phyloP scores from a whole-genome alignment of 2,113 vertebrate genomes.

The Lagopus leucura region DNA sequence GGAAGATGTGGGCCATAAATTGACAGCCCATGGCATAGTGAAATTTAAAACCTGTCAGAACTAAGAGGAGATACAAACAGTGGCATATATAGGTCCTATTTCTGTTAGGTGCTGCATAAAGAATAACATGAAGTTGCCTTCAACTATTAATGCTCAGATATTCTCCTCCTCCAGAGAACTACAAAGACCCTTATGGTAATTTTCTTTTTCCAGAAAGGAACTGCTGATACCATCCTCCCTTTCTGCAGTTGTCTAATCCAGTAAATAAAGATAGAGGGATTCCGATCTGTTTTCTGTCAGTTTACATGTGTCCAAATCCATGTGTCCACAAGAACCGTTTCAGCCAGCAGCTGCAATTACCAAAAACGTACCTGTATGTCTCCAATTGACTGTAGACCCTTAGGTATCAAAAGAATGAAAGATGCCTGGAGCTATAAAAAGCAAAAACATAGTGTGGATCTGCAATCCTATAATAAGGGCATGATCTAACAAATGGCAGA shows the following conservation, averaged over 20 bases:
- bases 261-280: neutral
- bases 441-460: neutral
- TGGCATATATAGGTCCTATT: neutral
- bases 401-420: neutral
- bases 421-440: neutral
- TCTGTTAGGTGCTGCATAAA: neutral
- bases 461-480: neutral
- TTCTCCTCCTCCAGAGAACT: neutral
- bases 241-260: neutral
- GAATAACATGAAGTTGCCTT: fast-evolving
- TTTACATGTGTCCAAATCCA: neutral
- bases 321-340: neutral
- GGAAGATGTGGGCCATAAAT: neutral
- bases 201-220: neutral
- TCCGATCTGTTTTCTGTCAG: neutral
- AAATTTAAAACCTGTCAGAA: neutral
- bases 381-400: neutral
- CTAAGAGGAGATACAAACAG: neutral
- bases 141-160: fast-evolving
- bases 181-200: neutral
- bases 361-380: neutral
- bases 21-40: neutral
- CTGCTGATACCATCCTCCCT: neutral
- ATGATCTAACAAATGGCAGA: neutral
- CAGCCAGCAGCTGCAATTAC: neutral